Conservation (phyloP, 2,113 vertebrate species). For the Callithrix jacchus region DNA sequence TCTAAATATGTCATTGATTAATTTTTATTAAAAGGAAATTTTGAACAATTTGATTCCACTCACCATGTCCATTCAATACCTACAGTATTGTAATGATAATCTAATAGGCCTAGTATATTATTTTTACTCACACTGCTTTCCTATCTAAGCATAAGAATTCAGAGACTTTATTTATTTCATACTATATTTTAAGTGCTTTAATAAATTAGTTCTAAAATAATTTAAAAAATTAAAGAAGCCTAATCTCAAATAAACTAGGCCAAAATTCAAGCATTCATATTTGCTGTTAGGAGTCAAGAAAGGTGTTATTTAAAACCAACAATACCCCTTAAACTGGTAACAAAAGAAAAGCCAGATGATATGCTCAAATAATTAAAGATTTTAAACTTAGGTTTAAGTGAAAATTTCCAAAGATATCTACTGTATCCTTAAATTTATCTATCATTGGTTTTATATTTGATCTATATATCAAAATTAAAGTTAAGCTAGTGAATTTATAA, state of each 20-base stretch:
- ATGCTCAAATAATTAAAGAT: conserved; percentile 43
- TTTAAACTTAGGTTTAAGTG: conserved; percentile 62
- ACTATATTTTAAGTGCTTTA: conserved; percentile 65
- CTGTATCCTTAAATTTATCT: neutral
- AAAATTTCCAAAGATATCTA: conserved; percentile 39
- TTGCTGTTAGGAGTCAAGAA: conserved; percentile 66
- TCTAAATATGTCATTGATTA: conserved; percentile 78
- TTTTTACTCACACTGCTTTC: conserved; percentile 62
- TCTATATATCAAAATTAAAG: conserved; percentile 32
- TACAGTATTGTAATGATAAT: conserved; percentile 39
- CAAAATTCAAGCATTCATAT: conserved; percentile 36
- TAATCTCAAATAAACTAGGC: conserved; percentile 69
- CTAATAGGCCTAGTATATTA: conserved; percentile 40
- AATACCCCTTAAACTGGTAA: conserved; percentile 69
- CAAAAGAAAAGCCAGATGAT: conserved; percentile 53
- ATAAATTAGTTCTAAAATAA: conserved; percentile 38
- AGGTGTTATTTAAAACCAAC: conserved; percentile 49
- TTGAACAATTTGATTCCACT: conserved; percentile 19
- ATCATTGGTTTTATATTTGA: neutral
- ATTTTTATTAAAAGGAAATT: conserved; percentile 74
- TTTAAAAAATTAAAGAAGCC: neutral
- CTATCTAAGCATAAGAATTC: conserved; percentile 61
- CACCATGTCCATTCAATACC: neutral
- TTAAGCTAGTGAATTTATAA: neutral
- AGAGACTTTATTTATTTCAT: neutral